Conservation (phyloP, 1,140 invertebrate species). For the Littorina saxatilis region DNA sequence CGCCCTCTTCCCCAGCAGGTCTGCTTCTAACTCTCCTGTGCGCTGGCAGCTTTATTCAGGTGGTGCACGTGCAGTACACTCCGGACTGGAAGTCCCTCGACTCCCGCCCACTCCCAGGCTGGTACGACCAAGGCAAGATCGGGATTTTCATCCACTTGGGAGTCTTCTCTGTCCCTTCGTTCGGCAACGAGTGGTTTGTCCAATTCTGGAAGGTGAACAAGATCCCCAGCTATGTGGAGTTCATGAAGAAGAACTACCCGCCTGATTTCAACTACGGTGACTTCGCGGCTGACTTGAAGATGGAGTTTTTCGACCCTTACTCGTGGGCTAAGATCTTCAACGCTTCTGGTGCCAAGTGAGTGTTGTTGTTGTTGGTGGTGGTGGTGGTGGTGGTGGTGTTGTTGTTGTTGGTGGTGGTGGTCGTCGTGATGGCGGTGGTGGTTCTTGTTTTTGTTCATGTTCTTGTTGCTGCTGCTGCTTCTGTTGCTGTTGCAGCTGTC, state of each 20-base stretch:
- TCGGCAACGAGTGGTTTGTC: constrained; percentile 66
- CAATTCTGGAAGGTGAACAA: constrained; percentile 54
- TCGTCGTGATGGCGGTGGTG: background rate
- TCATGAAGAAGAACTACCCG: constrained; percentile 63
- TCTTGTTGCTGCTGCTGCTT: too few relatives aligned
- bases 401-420: too few relatives aligned
- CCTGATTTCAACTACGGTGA: constrained; percentile 65
- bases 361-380: too few relatives aligned
- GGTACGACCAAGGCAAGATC: constrained; percentile 73
- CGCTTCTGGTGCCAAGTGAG: constrained; percentile 58
- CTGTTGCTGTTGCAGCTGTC: too few relatives aligned
- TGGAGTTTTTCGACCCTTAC: constrained; percentile 55
- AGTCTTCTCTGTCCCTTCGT: constrained; percentile 70
- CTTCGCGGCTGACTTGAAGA: constrained; percentile 63
- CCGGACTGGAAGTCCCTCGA: constrained; percentile 70
- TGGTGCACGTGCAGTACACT: constrained; percentile 32
- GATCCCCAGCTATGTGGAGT: constrained; percentile 48
- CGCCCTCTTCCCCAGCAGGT: too few relatives aligned
- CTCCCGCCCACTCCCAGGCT: constrained; percentile 65
- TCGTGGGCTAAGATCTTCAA: constrained; percentile 64
- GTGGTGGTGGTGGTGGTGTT: too few relatives aligned
- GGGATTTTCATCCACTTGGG: constrained; percentile 75
- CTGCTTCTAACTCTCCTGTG: too few relatives aligned
- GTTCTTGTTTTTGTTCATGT: too few relatives aligned
- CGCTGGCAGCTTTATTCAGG: too few relatives aligned